phyloP scores from a whole-genome alignment of 2,888 invertebrate genomes.

The Polymixis lichenea region DNA sequence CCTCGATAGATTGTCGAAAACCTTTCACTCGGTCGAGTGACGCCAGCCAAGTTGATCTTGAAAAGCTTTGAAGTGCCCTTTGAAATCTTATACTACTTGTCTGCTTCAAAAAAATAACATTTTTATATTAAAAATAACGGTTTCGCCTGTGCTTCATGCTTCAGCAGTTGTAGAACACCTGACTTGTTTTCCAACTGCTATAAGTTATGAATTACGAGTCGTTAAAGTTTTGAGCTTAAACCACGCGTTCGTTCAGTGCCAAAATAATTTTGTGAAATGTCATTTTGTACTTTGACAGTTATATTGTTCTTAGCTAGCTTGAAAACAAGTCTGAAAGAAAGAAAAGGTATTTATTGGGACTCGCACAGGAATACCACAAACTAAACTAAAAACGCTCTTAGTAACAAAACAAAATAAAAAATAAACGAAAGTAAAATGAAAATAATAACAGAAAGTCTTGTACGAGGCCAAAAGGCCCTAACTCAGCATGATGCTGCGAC shows the following conservation, averaged over 20 bases:
- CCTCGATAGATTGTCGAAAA: constrained; percentile 52
- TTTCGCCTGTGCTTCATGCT: constrained; percentile 9
- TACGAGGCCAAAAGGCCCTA: no score
- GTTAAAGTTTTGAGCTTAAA: constrained; percentile 41
- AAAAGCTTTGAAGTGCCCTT: constrained; percentile 41
- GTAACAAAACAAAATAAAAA: no score
- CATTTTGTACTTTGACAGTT: constrained; percentile 44
- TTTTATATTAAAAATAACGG: constrained; percentile 13
- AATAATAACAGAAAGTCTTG: no score
- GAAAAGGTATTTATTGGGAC: no score
- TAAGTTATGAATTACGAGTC: constrained; percentile 28
- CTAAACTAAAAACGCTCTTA: no score
- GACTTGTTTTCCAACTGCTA: constrained; percentile 46
- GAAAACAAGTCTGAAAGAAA: constrained; percentile 11
- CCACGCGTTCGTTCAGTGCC: constrained; percentile 19
- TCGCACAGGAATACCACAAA: no score
- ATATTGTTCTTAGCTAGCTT: constrained; percentile 28
- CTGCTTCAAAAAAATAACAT: constrained; percentile 15
- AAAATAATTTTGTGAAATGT: constrained; percentile 36
- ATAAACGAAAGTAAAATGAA: no score
- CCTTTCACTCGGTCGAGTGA: constrained; percentile 48
- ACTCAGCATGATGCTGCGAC: no score
- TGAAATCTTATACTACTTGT: constrained; percentile 11
- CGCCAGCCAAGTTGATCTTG: constrained; percentile 37
- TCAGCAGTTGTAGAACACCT: constrained; percentile 33